phyloP scores from a whole-genome alignment of 37 sponge, comb jelly and placozoan genomes.

The Aplysina aerophoba region DNA sequence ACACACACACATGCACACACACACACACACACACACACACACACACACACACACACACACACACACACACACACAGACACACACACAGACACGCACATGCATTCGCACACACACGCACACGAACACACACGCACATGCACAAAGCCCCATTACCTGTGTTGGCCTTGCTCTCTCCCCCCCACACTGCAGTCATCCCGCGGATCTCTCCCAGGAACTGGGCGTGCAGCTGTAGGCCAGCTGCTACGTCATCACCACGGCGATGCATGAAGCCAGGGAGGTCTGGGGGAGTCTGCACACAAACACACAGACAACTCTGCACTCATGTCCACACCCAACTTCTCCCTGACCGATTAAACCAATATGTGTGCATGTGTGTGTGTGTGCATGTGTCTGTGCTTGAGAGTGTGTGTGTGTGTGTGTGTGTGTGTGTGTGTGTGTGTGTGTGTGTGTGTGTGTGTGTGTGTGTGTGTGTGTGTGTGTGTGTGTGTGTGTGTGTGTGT shows the following conservation, averaged over 20 bases:
- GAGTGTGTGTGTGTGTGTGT: no score
- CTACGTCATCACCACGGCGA: neutral
- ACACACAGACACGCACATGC: neutral
- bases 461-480: no score
- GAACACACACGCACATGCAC: neutral
- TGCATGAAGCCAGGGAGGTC: slow-evolving; percentile 9
- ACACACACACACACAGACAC: no score
- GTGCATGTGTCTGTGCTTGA: no score
- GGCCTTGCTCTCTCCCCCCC: neutral
- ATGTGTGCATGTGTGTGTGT: no score
- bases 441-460: no score
- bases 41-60: neutral
- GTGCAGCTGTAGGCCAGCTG: neutral
- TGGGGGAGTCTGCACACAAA: neutral
- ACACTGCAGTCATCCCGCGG: slow-evolving; percentile 4
- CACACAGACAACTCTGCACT: neutral
- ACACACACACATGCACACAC: neutral
- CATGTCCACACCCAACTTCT: neutral
- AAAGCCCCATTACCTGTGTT: neutral
- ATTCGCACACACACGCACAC: neutral
- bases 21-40: neutral
- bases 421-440: neutral
- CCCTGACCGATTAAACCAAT: neutral
- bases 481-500: no score
- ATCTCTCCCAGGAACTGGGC: slow-evolving; percentile 8